phyloP scores from a whole-genome alignment of 2,888 invertebrate genomes.

The Drosophila kuntzei region DNA sequence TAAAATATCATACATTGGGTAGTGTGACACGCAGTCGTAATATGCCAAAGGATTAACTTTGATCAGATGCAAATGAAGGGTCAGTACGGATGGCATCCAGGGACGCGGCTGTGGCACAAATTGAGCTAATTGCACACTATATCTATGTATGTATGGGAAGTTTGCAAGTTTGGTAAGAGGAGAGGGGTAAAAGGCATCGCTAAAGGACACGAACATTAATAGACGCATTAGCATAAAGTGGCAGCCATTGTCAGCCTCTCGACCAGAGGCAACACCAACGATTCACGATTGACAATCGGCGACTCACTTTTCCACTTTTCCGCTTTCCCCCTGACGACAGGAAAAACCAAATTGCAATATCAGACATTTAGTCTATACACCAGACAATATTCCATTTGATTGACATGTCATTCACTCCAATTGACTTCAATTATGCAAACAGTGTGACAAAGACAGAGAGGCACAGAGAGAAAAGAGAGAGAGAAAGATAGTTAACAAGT shows the following conservation, averaged over 20 bases:
- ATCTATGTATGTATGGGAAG: too few relatives aligned
- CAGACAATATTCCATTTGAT: slow-evolving; percentile 66
- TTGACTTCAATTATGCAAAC: slow-evolving; percentile 59
- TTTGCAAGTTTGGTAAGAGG: background rate
- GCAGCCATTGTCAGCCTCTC: slow-evolving; percentile 56
- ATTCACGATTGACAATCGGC: slow-evolving; percentile 45
- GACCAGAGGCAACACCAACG: slow-evolving; percentile 17
- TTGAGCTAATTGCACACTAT: slow-evolving; percentile 79
- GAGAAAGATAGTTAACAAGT: slow-evolving; percentile 10
- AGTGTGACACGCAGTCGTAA: too few relatives aligned
- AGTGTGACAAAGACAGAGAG: slow-evolving; percentile 1
- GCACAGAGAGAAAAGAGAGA: too few relatives aligned
- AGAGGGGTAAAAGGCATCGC: slow-evolving; percentile 5
- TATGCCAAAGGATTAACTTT: slow-evolving; percentile 78
- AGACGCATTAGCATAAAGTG: slow-evolving; percentile 75
- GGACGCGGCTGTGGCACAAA: slow-evolving; percentile 63
- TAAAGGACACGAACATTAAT: slow-evolving; percentile 61
- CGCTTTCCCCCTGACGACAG: background rate
- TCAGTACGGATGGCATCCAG: slow-evolving; percentile 28
- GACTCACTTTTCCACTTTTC: slow-evolving; percentile 12
- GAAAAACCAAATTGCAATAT: slow-evolving; percentile 51
- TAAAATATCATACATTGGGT: slow-evolving; percentile 6
- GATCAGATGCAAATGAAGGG: slow-evolving; percentile 66
- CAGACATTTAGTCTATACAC: slow-evolving; percentile 46
- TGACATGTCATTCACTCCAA: slow-evolving; percentile 62